phyloP scores from a whole-genome alignment of 2,113 vertebrate species.

The Pogonocichla stellata region DNA sequence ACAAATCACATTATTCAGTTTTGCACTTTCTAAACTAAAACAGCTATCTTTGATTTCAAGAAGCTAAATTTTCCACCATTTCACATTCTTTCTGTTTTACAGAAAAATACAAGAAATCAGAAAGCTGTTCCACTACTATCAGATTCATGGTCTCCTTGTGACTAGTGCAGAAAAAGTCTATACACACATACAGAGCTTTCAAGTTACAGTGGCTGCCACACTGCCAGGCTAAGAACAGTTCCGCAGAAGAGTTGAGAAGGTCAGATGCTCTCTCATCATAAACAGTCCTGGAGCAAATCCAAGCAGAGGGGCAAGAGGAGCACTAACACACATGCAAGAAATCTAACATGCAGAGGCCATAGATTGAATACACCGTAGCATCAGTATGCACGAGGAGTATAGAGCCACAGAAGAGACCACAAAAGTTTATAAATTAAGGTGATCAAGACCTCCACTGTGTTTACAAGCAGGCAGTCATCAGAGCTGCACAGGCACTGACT shows the following conservation, averaged over 20 bases:
- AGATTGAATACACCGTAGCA: background rate
- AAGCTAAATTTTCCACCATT: background rate
- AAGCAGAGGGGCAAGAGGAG: background rate
- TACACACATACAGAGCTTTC: background rate
- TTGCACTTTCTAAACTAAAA: background rate
- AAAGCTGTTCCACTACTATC: background rate
- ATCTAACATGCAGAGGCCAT: background rate
- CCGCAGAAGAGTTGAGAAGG: background rate
- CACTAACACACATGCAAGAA: background rate
- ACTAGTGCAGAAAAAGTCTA: background rate
- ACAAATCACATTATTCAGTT: background rate
- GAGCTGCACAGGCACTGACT: background rate
- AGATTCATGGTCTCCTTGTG: background rate
- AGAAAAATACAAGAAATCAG: background rate
- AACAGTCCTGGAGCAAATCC: background rate
- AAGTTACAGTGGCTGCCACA: background rate
- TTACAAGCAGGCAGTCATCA: background rate
- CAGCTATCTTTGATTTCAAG: background rate
- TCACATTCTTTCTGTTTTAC: background rate
- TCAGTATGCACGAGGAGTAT: accelerated
- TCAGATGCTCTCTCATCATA: background rate
- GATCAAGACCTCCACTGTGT: background rate
- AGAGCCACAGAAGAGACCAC: background rate
- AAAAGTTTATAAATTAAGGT: background rate
- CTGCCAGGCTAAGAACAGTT: background rate